Evolutionary conservation across 2,113 vertebrate genomes (phyloP).

Genomic region (Silurus glanis): DNA sequence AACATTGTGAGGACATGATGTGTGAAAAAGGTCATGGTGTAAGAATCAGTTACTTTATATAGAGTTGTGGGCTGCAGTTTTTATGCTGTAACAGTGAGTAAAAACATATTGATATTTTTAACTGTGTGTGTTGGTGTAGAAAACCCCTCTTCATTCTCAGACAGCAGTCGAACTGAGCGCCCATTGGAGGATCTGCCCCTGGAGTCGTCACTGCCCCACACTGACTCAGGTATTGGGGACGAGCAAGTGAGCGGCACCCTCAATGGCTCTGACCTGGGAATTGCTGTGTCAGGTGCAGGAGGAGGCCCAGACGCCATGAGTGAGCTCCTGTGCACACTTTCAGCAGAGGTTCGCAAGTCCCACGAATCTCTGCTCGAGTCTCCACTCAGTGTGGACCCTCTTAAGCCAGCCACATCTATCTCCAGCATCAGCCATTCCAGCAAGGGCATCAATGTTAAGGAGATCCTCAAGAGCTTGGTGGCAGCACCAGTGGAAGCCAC

Average conservation of each 20-base stretch:
- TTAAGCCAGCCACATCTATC: slow-evolving; percentile 89
- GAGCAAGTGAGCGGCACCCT: slow-evolving; percentile 86
- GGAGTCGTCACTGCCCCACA: slow-evolving; percentile 90
- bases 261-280: slow-evolving; percentile 88
- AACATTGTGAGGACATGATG: neutral
- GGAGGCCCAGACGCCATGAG: slow-evolving; percentile 82
- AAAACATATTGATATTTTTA: neutral
- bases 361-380: slow-evolving; percentile 92
- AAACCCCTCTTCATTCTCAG: slow-evolving; percentile 86
- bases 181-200: slow-evolving; percentile 87
- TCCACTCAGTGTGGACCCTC: slow-evolving; percentile 72
- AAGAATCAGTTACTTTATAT: too few species aligned
- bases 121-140: slow-evolving; percentile 69
- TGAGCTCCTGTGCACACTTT: slow-evolving; percentile 89
- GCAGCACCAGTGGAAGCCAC: slow-evolving; percentile 90
- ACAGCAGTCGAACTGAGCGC: slow-evolving; percentile 75
- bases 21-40: neutral
- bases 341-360: slow-evolving; percentile 90
- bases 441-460: slow-evolving; percentile 98
- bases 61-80: neutral
- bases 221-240: slow-evolving; percentile 95
- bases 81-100: neutral
- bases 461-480: slow-evolving; percentile 96
- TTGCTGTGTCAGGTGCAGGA: slow-evolving; percentile 54
- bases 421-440: slow-evolving; percentile 93